phyloP scores from a whole-genome alignment of 1,140 invertebrate species.

The Pseudomyrmex pallidus region DNA sequence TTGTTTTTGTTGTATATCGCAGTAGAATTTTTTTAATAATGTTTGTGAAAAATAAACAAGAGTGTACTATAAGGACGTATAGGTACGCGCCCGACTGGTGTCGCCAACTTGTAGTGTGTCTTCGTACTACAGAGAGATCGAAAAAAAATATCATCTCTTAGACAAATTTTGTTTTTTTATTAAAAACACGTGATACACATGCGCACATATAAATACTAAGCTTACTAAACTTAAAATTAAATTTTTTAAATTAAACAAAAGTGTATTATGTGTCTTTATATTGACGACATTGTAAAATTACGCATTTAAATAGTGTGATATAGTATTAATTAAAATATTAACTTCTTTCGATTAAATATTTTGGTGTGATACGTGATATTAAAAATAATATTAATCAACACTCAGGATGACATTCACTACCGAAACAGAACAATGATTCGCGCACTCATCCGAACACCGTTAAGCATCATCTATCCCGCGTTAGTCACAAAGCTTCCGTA shows the following conservation, averaged over 20 bases:
- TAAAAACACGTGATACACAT: background rate
- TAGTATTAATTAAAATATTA: background rate
- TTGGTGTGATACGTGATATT: background rate
- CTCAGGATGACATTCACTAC: background rate
- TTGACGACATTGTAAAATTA: background rate
- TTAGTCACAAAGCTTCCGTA: conserved; percentile 1
- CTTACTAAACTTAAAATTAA: too few relatives aligned
- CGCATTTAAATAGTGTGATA: background rate
- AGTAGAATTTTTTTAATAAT: conserved; percentile 13
- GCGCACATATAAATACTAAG: background rate
- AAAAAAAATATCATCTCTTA: background rate
- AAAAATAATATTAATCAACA: background rate
- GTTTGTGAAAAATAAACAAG: background rate
- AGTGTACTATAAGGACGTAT: background rate
- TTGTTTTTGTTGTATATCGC: background rate
- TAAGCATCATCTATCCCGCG: conserved; percentile 39
- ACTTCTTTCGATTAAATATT: background rate
- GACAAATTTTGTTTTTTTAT: background rate
- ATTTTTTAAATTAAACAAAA: too few relatives aligned
- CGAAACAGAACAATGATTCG: conserved; percentile 20
- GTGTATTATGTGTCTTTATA: background rate
- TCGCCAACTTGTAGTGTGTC: conserved; percentile 27
- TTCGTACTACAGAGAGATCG: conserved; percentile 22
- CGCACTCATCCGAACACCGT: conserved; percentile 12
- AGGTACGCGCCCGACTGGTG: conserved; percentile 7